Evolutionary conservation across 2,797 vertebrate species (phyloP), one percentile per base, ranked within the genome.

Genomic region (Chaetodon trifasciatus): DNA sequence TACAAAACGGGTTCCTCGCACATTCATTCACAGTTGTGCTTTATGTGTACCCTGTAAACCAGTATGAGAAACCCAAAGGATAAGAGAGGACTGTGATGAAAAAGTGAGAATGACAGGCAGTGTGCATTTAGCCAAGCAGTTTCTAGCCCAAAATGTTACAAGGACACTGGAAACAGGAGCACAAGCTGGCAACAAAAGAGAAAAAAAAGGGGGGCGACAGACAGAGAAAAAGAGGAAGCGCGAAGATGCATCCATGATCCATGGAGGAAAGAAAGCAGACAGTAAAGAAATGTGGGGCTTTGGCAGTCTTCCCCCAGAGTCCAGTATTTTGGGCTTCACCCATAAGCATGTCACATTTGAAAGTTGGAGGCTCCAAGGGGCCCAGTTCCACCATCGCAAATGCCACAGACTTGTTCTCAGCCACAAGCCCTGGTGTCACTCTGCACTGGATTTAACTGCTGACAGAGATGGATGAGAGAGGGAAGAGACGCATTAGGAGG

Each of bases 391-490:
- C 75, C 91, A 78, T 90, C 90, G 91, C 80, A 93, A 91, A 94
- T 93, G 92, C 93, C 90, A 92, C 91, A 79, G 93, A 82, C 88
- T 89, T 87, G 90, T 93, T 91, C 89, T 86, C 88, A 91, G 92
- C 89, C 91, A 89, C 90, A 86, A 90, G 82, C 92, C 70, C 78
- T 79, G 69, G 86, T 92, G 91, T 91, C 91, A 91, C 89, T 93
- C 88, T 52, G 76, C 80, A 74, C 88, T 84, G 90, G 91, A 92
- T 93, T 91, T 93, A 90, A 83, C 56, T 55, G 17, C 73, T 91
- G 92, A 93, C 94, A 93, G 90, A 95, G 91, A 94, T 89, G 90
- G 92, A 94, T 93, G 90, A 92, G 90, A 86, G 79, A 44, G 81
- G 88, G 85, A 93, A 92, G 87, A 66, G 86, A 89, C 75, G 90